Base-by-base conservation (phyloP, 2,113 vertebrate species). In the Pogona vitticeps region DNA sequence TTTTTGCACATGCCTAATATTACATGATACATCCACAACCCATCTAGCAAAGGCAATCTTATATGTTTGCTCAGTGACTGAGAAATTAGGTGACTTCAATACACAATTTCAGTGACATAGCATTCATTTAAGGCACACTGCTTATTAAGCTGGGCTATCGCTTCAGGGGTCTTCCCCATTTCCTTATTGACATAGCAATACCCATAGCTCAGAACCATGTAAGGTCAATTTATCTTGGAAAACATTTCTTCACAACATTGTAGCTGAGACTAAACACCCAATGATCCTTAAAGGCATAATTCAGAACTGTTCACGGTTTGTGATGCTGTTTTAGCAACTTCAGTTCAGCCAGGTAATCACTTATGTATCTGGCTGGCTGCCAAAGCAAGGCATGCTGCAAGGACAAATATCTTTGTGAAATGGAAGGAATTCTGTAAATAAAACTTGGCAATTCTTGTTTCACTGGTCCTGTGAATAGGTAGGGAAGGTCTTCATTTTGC, bases 61-160 rank as follows among this genome's bases (percentile, higher is more conserved):
- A 76, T 76, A 67, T 33, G 7, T 42, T 76, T 87, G 61, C 33
- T 87, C 79, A 82, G 33, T 23, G 17, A 40, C 80, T 76, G 79
- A 17, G 14, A 87, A 87, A 87, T 87, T 77, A 68, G 17, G 59
- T 77, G 26, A 76, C 31, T 58, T 76, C 36, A 42, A 33, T 82
- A 76, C 9, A 7, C 33, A 20, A 2, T 58, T 86, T 76, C 21
- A 65, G 6, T 28, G 59, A 59, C 70, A 81, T 75, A 56, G n/a
- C 42, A 76, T 56, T 76, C 40, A 67, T 82, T 65, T 82, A 70
- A 59, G 68, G 63, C 23, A 59, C 28, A 20, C 28, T 9, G 68
- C 33, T 65, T 40, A 68, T 83, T 83, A 77, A 23, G 33, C 68
- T 46, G 73, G 20, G 63, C 46, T 77, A n/a, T 40, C 70, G 72